Base-by-base conservation (phyloP, 1,140 invertebrate species). In the Asobara japonica region DNA sequence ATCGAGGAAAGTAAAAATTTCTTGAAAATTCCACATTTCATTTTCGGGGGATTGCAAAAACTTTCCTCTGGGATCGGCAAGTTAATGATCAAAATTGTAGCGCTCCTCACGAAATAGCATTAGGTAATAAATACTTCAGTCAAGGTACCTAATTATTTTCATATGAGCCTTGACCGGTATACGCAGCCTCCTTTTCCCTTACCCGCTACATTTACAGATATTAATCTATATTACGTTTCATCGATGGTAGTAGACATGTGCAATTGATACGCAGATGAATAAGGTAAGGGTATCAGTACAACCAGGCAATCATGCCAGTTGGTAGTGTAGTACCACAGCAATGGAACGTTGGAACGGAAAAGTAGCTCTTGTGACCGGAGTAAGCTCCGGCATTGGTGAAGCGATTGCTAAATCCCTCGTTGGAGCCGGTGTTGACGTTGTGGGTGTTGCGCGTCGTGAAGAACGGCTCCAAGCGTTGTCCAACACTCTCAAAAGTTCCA, bases 301-400 rank as follows among this genome's bases (percentile, higher is more conserved):
- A 72, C 16, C 13, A 13, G 31, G 13, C 3, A 13, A 38, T 11
- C 5, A 11, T 13, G 10, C 8, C 51, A 68, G 66, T 45, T 16
- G 2, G 41, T 13, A n/a, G 41, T 11, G 29, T 13, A 16, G 41
- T 16, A 18, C 4, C 13, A 3, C 11, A n/a, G 64, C 48, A 48
- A 74, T 74, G 73, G 69, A 72, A 22, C 76, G 86, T 7, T 90
- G 88, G 88, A 60, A 29, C 31, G 86, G 84, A 45, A 82, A 84
- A 33, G 83, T 88, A 16, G 89, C 87, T 1, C 72, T 90, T 22
- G 87, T 90, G 3, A 89, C 89, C 22, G 89, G 74, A 5, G 88
- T 88, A 0, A 89, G 87, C 20, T 79, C 77, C 18, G 89, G 89
- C 3, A 89, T 89, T 33, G 89, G 89, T 0, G 81, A 81, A 6